Conservation (phyloP, 2,113 vertebrate species). For the Fregetta grallaria region DNA sequence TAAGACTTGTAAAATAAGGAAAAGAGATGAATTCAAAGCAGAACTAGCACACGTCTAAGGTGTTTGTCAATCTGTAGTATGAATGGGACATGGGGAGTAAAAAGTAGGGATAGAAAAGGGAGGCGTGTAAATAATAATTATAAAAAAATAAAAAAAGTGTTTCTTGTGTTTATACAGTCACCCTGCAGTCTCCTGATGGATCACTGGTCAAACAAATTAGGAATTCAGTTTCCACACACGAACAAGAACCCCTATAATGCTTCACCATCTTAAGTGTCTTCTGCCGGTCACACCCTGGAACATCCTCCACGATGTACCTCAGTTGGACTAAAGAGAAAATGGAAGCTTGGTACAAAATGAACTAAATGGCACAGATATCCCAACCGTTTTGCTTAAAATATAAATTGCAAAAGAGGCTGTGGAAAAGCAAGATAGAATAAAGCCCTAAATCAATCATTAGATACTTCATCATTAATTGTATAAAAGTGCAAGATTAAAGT, state of each 20-base stretch:
- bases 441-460: background rate
- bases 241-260: background rate
- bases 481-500: slow-evolving; percentile 41
- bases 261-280: background rate
- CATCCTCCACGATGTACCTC: background rate
- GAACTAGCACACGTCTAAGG: background rate
- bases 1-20: background rate
- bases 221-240: background rate
- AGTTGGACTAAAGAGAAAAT: background rate
- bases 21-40: background rate
- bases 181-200: background rate
- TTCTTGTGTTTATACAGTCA: background rate
- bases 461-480: slow-evolving; percentile 30
- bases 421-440: background rate
- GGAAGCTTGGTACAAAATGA: background rate
- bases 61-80: background rate
- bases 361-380: background rate
- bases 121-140: background rate
- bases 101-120: background rate
- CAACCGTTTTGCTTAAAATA: background rate
- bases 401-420: background rate
- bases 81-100: background rate
- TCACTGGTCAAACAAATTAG: background rate
- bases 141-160: background rate
- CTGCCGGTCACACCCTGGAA: background rate